Conservation (phyloP, 2,113 vertebrate species). For the Hypocryptadius cinnamomeus region DNA sequence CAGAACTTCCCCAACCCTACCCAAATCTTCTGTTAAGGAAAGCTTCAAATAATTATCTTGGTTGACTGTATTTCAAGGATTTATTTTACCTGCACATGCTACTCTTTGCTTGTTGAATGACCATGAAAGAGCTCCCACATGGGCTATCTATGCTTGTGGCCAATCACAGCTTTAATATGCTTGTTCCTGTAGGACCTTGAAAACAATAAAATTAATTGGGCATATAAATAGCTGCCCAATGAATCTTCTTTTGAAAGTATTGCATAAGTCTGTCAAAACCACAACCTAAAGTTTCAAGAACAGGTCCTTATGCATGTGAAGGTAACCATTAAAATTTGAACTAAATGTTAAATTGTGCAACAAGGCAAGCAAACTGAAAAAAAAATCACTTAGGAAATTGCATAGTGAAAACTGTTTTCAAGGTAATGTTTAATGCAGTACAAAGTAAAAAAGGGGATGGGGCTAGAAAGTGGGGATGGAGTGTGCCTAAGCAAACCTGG, state of each 20-base stretch:
- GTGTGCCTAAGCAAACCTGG: background rate
- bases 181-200: background rate
- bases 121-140: background rate
- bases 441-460: background rate
- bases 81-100: background rate
- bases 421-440: background rate
- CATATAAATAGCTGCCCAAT: conserved; percentile 9
- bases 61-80: background rate
- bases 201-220: background rate
- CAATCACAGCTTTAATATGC: background rate
- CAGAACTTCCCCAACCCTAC: background rate
- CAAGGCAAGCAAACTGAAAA: background rate
- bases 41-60: background rate
- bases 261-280: background rate
- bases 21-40: background rate
- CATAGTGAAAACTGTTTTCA: background rate
- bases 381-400: background rate
- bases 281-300: background rate
- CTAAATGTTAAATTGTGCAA: background rate
- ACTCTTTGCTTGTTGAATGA: background rate
- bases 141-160: background rate
- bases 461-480: background rate
- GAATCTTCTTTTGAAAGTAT: background rate
- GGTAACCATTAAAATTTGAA: background rate
- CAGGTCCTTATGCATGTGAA: background rate